phyloP scores from a whole-genome alignment of 2,888 invertebrate species.

The Drosophila melanosoma region DNA sequence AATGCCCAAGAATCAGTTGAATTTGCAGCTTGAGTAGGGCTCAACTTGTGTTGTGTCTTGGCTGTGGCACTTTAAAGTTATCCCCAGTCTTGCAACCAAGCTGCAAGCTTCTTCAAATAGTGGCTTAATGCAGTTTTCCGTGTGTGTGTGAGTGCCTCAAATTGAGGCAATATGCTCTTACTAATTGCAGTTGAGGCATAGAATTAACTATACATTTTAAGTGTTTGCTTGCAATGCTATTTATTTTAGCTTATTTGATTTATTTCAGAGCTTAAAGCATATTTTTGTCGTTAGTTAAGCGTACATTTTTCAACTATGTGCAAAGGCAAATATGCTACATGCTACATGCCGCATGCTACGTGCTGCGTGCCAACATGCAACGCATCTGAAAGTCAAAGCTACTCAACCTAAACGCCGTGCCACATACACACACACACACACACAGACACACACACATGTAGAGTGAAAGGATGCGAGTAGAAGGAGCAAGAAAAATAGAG shows the following conservation, averaged over 20 bases:
- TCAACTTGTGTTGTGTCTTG: slow-evolving; percentile 1
- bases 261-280: slow-evolving; percentile 4
- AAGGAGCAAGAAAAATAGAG: slow-evolving; percentile 18
- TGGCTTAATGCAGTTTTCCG: not conserved
- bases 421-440: slow-evolving; percentile 23
- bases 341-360: slow-evolving; percentile 41
- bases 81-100: not conserved
- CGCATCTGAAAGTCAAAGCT: slow-evolving; percentile 58
- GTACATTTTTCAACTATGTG: not conserved
- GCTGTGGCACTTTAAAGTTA: slow-evolving; percentile 26
- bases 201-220: not conserved
- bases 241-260: not conserved
- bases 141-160: not conserved
- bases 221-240: slow-evolving; percentile 1
- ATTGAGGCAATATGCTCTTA: not conserved
- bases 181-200: slow-evolving; percentile 2
- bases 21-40: not conserved
- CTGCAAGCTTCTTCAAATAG: not conserved
- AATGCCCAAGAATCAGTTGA: slow-evolving; percentile 37
- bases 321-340: slow-evolving; percentile 46
- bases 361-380: slow-evolving; percentile 67
- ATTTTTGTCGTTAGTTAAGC: slow-evolving; percentile 2
- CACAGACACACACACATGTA: slow-evolving; percentile 7
- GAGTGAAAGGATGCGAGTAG: slow-evolving; percentile 56
- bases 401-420: slow-evolving; percentile 44